These are phyloP conservation scores for Agonum fuliginosum DNA, from an alignment of 2,888 invertebrate genomes.

Conservation along the genomic window DNA sequence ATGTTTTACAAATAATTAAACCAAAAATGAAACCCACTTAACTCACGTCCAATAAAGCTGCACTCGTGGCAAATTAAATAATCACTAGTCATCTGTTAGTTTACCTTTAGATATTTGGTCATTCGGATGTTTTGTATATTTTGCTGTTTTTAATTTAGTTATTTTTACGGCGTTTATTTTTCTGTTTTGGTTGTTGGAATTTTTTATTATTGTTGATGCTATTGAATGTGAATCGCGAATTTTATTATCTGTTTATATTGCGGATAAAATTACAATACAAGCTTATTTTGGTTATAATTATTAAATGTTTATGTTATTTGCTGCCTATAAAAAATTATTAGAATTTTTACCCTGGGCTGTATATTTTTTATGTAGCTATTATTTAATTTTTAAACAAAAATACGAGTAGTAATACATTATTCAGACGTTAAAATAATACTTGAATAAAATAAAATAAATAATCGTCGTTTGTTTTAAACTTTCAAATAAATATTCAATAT, in stretches of 20 bases:
- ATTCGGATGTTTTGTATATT: constrained; percentile 18
- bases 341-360: constrained; percentile 10
- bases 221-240: background rate
- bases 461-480: no score
- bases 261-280: constrained; percentile 31
- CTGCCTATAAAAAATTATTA: constrained; percentile 16
- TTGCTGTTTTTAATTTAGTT: constrained; percentile 27
- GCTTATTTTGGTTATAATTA: constrained; percentile 20
- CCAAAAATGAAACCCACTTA: no score
- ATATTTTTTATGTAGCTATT: constrained; percentile 3
- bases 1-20: no score
- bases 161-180: constrained; percentile 27
- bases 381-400: background rate
- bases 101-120: no score
- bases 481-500: no score
- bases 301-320: constrained; percentile 24
- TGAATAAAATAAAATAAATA: no score
- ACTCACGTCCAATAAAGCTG: no score
- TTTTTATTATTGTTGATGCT: constrained; percentile 19
- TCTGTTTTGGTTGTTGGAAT: constrained; percentile 24
- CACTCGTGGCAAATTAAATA: no score
- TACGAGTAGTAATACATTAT: no score
- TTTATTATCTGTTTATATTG: constrained; percentile 27
- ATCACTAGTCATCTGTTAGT: no score
- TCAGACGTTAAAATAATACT: no score